Conservation (phyloP, 2,113 vertebrate species). For the Macquaria australasica region DNA sequence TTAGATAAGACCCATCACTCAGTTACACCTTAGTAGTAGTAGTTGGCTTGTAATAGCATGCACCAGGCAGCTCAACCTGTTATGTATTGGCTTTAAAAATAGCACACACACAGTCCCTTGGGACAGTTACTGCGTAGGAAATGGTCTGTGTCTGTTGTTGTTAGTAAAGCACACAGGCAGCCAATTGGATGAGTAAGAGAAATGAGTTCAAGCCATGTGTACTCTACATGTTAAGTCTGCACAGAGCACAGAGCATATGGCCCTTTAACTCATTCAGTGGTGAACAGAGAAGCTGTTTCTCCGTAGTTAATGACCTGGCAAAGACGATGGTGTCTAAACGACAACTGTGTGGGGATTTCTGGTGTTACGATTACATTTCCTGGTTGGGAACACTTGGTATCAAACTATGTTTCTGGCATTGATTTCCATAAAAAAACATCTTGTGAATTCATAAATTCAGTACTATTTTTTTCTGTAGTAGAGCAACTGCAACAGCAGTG, state of each 20-base stretch:
- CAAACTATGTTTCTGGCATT: background rate
- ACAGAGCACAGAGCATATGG: slow-evolving; percentile 19
- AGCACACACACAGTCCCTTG: slow-evolving; percentile 21
- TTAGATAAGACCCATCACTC: background rate
- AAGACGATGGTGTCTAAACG: slow-evolving; percentile 12
- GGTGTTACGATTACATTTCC: slow-evolving; percentile 1
- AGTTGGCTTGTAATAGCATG: slow-evolving; percentile 27
- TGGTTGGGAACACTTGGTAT: background rate
- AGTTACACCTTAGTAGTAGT: background rate
- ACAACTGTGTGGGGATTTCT: slow-evolving; percentile 10
- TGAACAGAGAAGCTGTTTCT: slow-evolving; percentile 21
- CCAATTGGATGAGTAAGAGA: slow-evolving; percentile 33
- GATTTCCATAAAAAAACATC: background rate
- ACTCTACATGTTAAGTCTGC: slow-evolving; percentile 22
- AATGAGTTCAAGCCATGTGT: slow-evolving; percentile 27
- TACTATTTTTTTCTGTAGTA: background rate
- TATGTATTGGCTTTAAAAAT: slow-evolving; percentile 57
- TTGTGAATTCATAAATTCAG: background rate
- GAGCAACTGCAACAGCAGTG: background rate
- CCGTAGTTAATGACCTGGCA: slow-evolving; percentile 39
- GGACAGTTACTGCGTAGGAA: slow-evolving; percentile 34
- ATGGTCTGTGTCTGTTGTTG: slow-evolving; percentile 50
- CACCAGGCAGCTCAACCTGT: slow-evolving; percentile 37
- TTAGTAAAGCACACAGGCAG: slow-evolving; percentile 40
- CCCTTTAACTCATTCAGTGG: slow-evolving; percentile 6